Conservation (phyloP, 2,113 vertebrate genomes). For the Albula goreensis region DNA sequence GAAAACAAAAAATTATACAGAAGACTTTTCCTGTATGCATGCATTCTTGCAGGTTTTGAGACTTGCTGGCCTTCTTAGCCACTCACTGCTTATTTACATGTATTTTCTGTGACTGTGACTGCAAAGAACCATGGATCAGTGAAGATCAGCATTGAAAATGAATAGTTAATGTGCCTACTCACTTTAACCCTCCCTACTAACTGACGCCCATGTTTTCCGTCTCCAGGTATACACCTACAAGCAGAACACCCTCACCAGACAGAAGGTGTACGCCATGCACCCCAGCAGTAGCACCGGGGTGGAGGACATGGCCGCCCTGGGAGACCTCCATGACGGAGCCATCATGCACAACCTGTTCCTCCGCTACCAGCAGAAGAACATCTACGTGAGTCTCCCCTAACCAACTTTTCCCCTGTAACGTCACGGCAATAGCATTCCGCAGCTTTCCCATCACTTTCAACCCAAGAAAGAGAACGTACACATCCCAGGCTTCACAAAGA, state of each 20-base stretch:
- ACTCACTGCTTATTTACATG: neutral
- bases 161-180: too few relatives aligned
- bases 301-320: slow-evolving; percentile 89
- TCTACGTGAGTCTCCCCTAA: slow-evolving; percentile 82
- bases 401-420: neutral
- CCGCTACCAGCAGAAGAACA: slow-evolving; percentile 82
- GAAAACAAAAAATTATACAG: too few relatives aligned
- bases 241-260: slow-evolving; percentile 85
- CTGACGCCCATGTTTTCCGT: neutral
- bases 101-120: too few relatives aligned
- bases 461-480: neutral
- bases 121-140: too few relatives aligned
- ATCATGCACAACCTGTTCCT: slow-evolving; percentile 93
- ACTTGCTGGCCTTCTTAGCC: too few relatives aligned
- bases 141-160: too few relatives aligned
- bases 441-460: neutral
- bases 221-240: slow-evolving; percentile 93
- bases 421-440: slow-evolving; percentile 1
- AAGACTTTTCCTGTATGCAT: too few relatives aligned
- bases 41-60: too few relatives aligned
- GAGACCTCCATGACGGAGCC: slow-evolving; percentile 91
- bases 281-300: slow-evolving; percentile 71
- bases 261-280: slow-evolving; percentile 89
- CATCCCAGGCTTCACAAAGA: neutral
- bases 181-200: neutral